Evolutionary conservation across 2,797 vertebrate species (phyloP), one percentile per base, ranked within the genome.

Genomic region (Benthosema pterotum): DNA sequence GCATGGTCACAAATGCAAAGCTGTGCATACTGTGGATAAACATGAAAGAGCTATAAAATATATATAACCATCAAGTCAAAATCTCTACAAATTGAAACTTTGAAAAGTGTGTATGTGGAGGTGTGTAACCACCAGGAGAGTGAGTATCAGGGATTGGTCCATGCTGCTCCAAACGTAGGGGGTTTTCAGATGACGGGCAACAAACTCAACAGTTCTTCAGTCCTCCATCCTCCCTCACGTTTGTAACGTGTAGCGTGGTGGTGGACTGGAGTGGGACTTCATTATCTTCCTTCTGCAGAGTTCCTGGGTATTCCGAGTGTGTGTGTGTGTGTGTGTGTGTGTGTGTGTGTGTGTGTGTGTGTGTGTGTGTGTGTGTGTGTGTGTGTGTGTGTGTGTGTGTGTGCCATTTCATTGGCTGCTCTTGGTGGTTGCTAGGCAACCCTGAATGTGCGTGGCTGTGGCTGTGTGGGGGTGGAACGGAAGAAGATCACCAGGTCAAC

Each of bases 371-470:
- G 43, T 45, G 43, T 45, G 43, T 45, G 45, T 46, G 45, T 46
- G 45, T 46, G 43, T 45, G 43, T 45, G 43, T 45, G 43, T 45
- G 45, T 46, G 43, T 46, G 43, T 46, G 42, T 53, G 51, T 78
- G 32, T 38, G 7, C 11, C 6, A 38, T 38, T 38, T 38, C 32
- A 38, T 38, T 38, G 32, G 32, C 32, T 38, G 80, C 72, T 77
- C 78, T 79, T 65, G 52, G 62, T 55, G 82, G 90, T 92, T 92
- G 88, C 91, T 90, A 88, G 78, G 92, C 83, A 89, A 92, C 83
- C 43, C 55, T 38, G 69, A 65, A 85, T 77, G 83, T 69, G 66
- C 75, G 79, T 54, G 61, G 69, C 72, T 70, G 79, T 54, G 61
- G 69, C 72, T 70, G 76, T 87, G 73, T 86, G 83, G 84, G 83